Percentiles rank a stretch among this genome's conserved stretches.
Evolutionary conservation across 2,888 invertebrate genomes (phyloP).

Genomic region (Erpobdella octoculata): DNA sequence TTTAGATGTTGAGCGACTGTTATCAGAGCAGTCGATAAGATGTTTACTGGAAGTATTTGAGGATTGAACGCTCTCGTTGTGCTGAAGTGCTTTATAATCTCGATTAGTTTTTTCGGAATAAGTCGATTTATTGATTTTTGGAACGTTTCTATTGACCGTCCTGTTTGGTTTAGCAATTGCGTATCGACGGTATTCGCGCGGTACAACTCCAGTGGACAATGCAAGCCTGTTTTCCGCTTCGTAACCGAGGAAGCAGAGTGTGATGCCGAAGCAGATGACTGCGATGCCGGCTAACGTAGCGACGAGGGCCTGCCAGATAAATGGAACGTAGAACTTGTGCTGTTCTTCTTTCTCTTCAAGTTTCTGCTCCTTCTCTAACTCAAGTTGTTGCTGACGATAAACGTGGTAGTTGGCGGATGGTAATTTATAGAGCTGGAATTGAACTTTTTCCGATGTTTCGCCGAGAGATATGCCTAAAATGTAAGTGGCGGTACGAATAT

Average conservation of each 20-base stretch:
- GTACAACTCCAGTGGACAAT: background rate
- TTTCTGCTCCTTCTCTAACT: background rate
- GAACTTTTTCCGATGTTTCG: background rate
- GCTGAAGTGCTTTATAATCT: background rate
- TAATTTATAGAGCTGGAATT: background rate
- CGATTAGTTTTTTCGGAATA: background rate
- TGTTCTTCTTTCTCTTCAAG: background rate
- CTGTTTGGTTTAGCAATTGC: background rate
- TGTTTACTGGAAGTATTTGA: background rate
- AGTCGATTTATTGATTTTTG: too few species aligned
- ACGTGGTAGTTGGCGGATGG: slow-evolving; percentile 13
- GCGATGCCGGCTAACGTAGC: slow-evolving; percentile 2
- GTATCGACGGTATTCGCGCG: background rate
- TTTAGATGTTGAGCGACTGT: too few species aligned
- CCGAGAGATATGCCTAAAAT: too few species aligned
- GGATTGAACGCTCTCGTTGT: too few species aligned
- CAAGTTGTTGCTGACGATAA: background rate
- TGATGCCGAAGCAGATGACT: slow-evolving; percentile 17
- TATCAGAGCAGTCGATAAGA: background rate
- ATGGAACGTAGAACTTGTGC: slow-evolving; percentile 23
- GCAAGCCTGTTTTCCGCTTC: slow-evolving; percentile 8
- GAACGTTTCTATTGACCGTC: background rate
- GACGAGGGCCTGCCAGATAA: slow-evolving; percentile 29
- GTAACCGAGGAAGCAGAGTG: slow-evolving; percentile 27
- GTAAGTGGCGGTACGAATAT: too few species aligned